These are phyloP conservation scores for Pterocles burchelli DNA, from an alignment of 2,113 vertebrate species.

Conservation along the genomic window DNA sequence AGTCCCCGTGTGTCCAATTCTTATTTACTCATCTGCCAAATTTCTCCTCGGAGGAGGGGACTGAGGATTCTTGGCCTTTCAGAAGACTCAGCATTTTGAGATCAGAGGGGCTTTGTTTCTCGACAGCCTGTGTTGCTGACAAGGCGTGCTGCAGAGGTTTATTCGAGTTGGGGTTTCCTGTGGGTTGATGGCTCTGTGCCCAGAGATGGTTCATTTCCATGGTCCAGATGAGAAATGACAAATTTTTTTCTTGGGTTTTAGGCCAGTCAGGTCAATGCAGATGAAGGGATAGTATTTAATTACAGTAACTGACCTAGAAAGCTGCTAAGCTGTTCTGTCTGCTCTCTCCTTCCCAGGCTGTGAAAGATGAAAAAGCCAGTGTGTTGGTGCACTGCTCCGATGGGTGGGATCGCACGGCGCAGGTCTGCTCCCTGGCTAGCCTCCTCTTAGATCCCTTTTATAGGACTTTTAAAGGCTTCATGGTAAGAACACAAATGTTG, in stretches of 20 bases:
- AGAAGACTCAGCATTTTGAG: neutral
- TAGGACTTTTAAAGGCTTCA: constrained; percentile 82
- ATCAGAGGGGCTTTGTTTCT: neutral
- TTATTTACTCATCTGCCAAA: neutral
- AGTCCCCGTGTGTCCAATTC: fast-evolving
- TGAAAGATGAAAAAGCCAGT: constrained; percentile 77
- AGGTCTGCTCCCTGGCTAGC: constrained; percentile 82
- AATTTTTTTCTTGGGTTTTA: neutral
- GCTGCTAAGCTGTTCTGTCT: neutral
- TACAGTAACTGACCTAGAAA: neutral
- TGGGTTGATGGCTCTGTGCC: neutral
- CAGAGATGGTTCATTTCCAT: neutral
- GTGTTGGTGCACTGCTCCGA: constrained; percentile 85
- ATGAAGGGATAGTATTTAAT: neutral
- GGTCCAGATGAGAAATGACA: neutral
- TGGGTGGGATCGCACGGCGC: constrained; percentile 83
- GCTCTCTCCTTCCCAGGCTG: constrained; percentile 65
- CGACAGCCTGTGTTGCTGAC: neutral
- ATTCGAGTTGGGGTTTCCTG: neutral
- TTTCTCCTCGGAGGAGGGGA: neutral
- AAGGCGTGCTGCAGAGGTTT: neutral
- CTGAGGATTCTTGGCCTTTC: neutral
- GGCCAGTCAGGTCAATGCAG: neutral
- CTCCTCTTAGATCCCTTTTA: constrained; percentile 83
- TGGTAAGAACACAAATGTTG: constrained; percentile 68